Conservation (phyloP, 2,113 vertebrate species). For the Chaenogobius annularis region DNA sequence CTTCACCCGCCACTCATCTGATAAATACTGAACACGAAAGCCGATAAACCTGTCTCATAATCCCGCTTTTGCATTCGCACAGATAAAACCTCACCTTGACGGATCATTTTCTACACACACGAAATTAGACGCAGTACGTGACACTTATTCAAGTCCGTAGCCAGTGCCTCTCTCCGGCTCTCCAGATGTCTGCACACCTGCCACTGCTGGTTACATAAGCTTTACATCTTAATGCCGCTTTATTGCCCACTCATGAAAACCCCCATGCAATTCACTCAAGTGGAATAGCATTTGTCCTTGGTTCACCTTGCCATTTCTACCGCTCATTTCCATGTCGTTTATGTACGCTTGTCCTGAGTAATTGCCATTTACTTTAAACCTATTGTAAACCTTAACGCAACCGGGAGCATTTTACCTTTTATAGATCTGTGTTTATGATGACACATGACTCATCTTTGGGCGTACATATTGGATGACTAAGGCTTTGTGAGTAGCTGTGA, state of each 20-base stretch:
- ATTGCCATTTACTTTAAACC: conserved; percentile 19
- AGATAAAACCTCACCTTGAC: neutral
- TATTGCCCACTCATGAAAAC: conserved; percentile 50
- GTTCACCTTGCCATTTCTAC: conserved; percentile 47
- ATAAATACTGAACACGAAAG: neutral
- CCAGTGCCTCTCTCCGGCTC: conserved; percentile 7
- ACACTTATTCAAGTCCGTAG: neutral
- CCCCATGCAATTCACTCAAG: conserved; percentile 34
- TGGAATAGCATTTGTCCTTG: conserved; percentile 42
- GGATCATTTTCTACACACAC: neutral
- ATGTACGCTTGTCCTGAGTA: neutral
- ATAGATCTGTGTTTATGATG: neutral
- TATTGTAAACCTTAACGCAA: neutral
- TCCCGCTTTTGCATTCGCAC: neutral
- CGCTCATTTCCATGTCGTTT: conserved; percentile 9
- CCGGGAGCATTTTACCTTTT: neutral
- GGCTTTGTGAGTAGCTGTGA: neutral
- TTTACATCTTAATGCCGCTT: conserved; percentile 50
- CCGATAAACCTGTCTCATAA: neutral
- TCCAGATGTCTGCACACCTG: conserved; percentile 51
- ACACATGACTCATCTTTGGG: neutral
- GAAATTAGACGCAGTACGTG: neutral
- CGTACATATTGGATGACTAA: conserved; percentile 27
- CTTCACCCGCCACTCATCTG: neutral
- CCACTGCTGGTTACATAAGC: conserved; percentile 25